Percentiles rank a stretch among this genome's conserved stretches.
Conservation (phyloP, 2,888 invertebrate species). For the Hypsopygia costalis region DNA sequence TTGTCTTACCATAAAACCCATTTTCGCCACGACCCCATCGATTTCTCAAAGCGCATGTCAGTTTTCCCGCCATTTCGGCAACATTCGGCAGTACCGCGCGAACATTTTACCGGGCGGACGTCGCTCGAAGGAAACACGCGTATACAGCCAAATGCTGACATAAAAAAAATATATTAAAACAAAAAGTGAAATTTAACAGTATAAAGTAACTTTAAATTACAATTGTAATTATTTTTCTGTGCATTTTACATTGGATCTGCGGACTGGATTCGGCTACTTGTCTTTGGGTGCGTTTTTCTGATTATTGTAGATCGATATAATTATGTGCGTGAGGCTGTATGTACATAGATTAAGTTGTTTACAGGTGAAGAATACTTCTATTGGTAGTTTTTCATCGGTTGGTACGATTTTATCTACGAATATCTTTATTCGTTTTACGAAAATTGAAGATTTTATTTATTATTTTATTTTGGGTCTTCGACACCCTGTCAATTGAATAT, state of each 20-base stretch:
- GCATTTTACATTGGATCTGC: constrained; percentile 4
- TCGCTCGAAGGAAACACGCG: constrained; percentile 23
- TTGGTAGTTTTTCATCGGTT: too few relatives aligned
- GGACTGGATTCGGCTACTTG: constrained; percentile 9
- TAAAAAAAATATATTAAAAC: constrained; percentile 22
- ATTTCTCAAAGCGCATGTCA: constrained; percentile 75
- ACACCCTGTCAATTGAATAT: too few relatives aligned
- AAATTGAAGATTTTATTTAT: too few relatives aligned
- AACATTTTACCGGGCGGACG: constrained; percentile 38
- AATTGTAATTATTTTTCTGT: constrained; percentile 17
- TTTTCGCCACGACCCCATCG: constrained; percentile 51
- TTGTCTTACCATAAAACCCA: constrained; percentile 17
- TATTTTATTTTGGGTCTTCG: too few relatives aligned
- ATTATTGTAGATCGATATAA: constrained; percentile 36
- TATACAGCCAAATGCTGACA: constrained; percentile 19
- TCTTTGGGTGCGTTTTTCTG: constrained; percentile 32
- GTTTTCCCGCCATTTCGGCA: constrained; percentile 36
- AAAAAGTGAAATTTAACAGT: constrained; percentile 18
- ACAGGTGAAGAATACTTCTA: too few relatives aligned
- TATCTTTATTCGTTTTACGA: too few relatives aligned
- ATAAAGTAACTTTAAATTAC: constrained; percentile 12
- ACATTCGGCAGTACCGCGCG: constrained; percentile 6
- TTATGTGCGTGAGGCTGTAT: constrained; percentile 18
- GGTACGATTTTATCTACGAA: too few relatives aligned
- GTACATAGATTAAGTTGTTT: constrained; percentile 1